Base-by-base conservation (phyloP, 2,888 invertebrate genomes). In the Amphimallon solstitiale region DNA sequence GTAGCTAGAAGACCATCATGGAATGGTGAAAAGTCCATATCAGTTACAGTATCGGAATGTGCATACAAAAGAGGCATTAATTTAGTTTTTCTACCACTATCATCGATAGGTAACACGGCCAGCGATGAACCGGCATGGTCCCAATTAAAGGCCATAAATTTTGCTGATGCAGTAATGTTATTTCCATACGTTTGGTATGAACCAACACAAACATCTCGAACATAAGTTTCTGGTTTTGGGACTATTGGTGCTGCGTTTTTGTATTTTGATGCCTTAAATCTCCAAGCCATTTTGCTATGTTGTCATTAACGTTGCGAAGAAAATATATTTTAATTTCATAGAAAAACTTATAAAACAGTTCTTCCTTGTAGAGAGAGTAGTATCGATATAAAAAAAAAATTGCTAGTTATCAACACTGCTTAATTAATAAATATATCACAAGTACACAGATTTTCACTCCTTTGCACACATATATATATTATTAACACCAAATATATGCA, bases 181-280 rank as follows among this genome's bases (percentile, higher is more conserved):
- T 97, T 97, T 66, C 97, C 96, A 84, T 93, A 95, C 14, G 95
- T 95, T 80, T 95, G 94, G 82, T 97, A 93, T 34, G 94, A 95
- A 23, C 95, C 96, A 66, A 97, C 94, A 76, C 91, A 92, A 74
- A 98, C 89, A 81, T 97, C 97, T 73, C 94, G 88, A 72, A 90
- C 81, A 85, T 92, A 91, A 72, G 93, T 92, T 86, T 97, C 97
- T 67, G 95, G 95, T 81, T 97, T 97, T 38, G 97, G 96, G 78
- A 95, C 92, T 78, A 96, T 95, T 45, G 97, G 96, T 73, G 95
- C 92, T 71, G 97, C 95, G 91, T 98, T 98, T 88, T 97, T 98
- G 84, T 95, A 98, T 84, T 98, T 98, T 70, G 97, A 97, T 81
- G 95, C 95, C 87, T 97, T 97, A 85, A 97, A 97, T 84, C 96